phyloP scores from a whole-genome alignment of 2,888 invertebrate species.

The Linnaemya vulpina region DNA sequence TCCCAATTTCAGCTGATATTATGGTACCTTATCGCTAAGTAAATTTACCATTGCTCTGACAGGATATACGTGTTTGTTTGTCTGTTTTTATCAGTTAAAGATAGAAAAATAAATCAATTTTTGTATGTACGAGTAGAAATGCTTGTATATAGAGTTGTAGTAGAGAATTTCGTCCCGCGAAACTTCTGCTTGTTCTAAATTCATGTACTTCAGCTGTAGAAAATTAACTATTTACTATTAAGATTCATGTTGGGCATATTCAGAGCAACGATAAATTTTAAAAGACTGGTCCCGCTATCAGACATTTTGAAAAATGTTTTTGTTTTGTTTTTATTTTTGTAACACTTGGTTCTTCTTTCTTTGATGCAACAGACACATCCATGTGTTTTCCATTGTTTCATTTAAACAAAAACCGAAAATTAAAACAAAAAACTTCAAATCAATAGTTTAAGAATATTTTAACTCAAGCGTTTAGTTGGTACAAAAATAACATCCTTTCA shows the following conservation, averaged over 20 bases:
- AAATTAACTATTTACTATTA: not conserved
- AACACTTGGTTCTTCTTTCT: conserved; percentile 71
- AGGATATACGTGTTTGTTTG: conserved; percentile 6
- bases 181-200: conserved; percentile 56
- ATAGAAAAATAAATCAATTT: not conserved
- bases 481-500: conserved; percentile 59
- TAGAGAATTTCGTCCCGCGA: conserved; percentile 75
- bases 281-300: conserved; percentile 84
- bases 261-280: conserved; percentile 83
- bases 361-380: conserved; percentile 36
- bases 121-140: not conserved
- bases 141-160: conserved; percentile 8
- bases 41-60: conserved; percentile 83
- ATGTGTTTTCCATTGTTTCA: conserved; percentile 52
- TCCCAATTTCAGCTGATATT: conserved; percentile 85
- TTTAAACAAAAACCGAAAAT: conserved; percentile 64
- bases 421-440: conserved; percentile 64
- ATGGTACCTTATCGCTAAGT: conserved; percentile 84
- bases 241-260: not conserved
- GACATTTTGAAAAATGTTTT: conserved; percentile 83
- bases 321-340: conserved; percentile 74
- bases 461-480: conserved; percentile 58
- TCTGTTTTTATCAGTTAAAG: not conserved
- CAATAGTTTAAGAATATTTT: conserved; percentile 49
- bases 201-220: conserved; percentile 1